Percentiles rank a stretch among this genome's conserved stretches.
Evolutionary conservation across 2,797 vertebrate genomes (phyloP).

Genomic region (Notolabrus celidotus): DNA sequence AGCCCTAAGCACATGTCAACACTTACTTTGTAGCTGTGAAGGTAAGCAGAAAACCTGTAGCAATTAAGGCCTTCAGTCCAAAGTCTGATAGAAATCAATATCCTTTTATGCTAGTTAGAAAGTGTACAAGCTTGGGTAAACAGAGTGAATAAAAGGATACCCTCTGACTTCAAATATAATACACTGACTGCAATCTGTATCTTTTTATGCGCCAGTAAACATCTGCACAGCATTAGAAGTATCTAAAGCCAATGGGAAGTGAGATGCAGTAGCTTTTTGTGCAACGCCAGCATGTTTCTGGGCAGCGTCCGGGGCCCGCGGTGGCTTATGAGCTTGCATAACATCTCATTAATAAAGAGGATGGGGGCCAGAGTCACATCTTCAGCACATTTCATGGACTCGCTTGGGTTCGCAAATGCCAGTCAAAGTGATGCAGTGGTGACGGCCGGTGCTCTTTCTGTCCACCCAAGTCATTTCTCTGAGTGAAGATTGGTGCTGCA

Average conservation of each 20-base stretch:
- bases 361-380: slow-evolving; percentile 60
- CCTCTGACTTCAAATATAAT: slow-evolving; percentile 14
- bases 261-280: slow-evolving; percentile 47
- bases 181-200: slow-evolving; percentile 8
- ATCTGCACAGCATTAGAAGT: slow-evolving; percentile 10
- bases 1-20: slow-evolving; percentile 41
- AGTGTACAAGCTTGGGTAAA: slow-evolving; percentile 39
- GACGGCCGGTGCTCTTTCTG: slow-evolving; percentile 49
- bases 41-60: slow-evolving; percentile 59
- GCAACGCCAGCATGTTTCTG: slow-evolving; percentile 64
- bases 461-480: slow-evolving; percentile 60
- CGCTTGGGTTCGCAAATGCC: slow-evolving; percentile 57
- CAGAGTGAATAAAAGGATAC: slow-evolving; percentile 22
- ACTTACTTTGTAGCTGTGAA: slow-evolving; percentile 47
- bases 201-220: slow-evolving; percentile 38
- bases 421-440: slow-evolving; percentile 60
- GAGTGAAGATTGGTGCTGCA: slow-evolving; percentile 42
- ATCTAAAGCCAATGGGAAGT: slow-evolving; percentile 20
- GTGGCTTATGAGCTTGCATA: slow-evolving; percentile 64
- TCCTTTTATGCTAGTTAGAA: slow-evolving; percentile 48
- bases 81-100: slow-evolving; percentile 58
- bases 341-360: slow-evolving; percentile 79
- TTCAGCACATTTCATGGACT: slow-evolving; percentile 78
- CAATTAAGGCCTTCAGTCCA: slow-evolving; percentile 58
- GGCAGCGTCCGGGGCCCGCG: slow-evolving; percentile 11